Percentiles rank a stretch among this genome's conserved stretches.
These are phyloP conservation scores for Protomyctophum bolini DNA, from an alignment of 2,113 vertebrate species.

Conservation along the genomic window DNA sequence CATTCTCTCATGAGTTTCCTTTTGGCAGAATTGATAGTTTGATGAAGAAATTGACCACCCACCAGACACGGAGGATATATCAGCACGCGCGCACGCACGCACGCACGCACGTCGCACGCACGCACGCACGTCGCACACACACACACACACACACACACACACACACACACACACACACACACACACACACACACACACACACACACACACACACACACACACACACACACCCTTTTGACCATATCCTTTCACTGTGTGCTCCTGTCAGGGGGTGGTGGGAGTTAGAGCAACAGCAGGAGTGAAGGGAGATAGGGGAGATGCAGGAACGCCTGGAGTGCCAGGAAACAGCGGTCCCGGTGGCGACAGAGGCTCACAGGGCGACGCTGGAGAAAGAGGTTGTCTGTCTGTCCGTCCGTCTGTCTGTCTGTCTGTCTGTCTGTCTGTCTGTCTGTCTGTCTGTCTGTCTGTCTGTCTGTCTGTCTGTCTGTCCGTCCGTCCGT, in stretches of 20 bases:
- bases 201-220: conserved; percentile 10
- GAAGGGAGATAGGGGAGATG: conserved; percentile 80
- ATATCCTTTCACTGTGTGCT: not conserved
- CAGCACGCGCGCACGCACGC: not conserved
- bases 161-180: conserved; percentile 11
- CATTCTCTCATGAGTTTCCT: too few relatives aligned
- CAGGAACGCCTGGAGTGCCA: conserved; percentile 72
- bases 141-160: not conserved
- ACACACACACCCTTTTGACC: not conserved
- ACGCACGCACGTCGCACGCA: too few relatives aligned
- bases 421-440: not conserved
- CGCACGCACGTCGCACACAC: too few relatives aligned
- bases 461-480: not conserved
- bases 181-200: not conserved
- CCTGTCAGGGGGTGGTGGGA: conserved; percentile 66
- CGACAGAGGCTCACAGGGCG: conserved; percentile 74
- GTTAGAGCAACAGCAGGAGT: conserved; percentile 72
- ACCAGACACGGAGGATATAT: too few relatives aligned
- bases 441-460: not conserved
- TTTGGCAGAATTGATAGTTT: too few relatives aligned
- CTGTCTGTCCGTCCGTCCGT: too few relatives aligned
- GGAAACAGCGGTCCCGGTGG: conserved; percentile 80
- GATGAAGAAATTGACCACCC: too few relatives aligned
- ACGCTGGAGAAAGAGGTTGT: conserved; percentile 70
- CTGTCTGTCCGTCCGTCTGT: too few relatives aligned